Evolutionary conservation across 2,113 vertebrate genomes (phyloP).

Genomic region (Erythrolamprus reginae): DNA sequence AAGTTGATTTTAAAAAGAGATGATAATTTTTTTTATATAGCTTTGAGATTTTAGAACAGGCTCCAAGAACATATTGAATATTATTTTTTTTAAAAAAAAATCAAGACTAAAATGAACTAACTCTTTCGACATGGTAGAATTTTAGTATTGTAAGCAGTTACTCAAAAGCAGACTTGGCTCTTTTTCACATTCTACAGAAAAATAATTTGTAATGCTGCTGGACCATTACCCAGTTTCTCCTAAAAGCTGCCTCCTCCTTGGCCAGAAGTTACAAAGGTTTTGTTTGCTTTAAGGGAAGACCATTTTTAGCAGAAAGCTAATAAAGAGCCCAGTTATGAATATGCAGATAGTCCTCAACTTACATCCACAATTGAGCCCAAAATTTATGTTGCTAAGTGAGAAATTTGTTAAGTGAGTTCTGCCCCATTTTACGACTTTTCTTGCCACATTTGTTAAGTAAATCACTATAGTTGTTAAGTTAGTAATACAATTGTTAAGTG

Average conservation of each 20-base stretch:
- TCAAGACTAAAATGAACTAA: not conserved
- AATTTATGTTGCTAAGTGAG: no score
- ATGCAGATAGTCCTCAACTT: not conserved
- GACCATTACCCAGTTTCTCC: not conserved
- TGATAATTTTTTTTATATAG: conserved; percentile 25
- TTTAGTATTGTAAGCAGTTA: not conserved
- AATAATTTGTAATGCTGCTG: not conserved
- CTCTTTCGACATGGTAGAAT: not conserved
- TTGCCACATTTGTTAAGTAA: no score
- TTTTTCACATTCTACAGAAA: not conserved
- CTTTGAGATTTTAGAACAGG: not conserved
- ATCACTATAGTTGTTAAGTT: no score
- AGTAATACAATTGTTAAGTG: no score
- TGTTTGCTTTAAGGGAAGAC: not conserved
- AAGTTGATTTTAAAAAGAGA: rapidly evolving
- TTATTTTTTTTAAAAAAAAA: not conserved
- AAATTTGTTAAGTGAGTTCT: no score
- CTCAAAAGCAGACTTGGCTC: not conserved
- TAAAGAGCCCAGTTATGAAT: not conserved
- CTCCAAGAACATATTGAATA: not conserved
- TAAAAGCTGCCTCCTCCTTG: not conserved
- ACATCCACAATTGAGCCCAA: no score
- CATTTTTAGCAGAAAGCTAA: not conserved
- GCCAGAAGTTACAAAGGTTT: not conserved
- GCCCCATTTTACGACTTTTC: no score